Percentiles rank a stretch among this genome's conserved stretches.
Conservation (phyloP, 2,113 vertebrate genomes). For the Antennarius striatus region DNA sequence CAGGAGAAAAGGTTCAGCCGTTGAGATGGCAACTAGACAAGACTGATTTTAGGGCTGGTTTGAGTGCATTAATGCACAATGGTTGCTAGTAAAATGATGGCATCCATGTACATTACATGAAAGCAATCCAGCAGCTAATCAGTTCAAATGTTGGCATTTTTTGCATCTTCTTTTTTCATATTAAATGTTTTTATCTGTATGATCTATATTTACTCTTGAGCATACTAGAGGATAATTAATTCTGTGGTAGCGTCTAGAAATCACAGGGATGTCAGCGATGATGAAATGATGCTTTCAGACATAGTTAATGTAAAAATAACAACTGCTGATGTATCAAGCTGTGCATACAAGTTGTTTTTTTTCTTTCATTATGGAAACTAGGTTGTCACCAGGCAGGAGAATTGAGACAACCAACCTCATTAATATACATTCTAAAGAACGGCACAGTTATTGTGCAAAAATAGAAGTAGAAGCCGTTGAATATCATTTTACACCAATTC, state of each 20-base stretch:
- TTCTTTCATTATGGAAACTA: constrained; percentile 24
- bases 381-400: constrained; percentile 27
- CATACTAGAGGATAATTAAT: background rate
- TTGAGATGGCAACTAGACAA: background rate
- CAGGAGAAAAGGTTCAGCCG: background rate
- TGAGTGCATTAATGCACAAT: background rate
- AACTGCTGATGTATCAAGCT: constrained; percentile 8
- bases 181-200: background rate
- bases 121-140: too few species aligned
- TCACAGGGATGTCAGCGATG: background rate
- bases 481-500: too few species aligned
- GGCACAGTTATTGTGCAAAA: too few species aligned
- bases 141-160: too few species aligned
- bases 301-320: constrained; percentile 12
- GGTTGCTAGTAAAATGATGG: too few species aligned
- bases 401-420: constrained; percentile 15
- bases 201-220: constrained; percentile 15
- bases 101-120: too few species aligned
- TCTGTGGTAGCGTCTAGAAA: background rate
- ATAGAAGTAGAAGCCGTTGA: too few species aligned
- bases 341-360: constrained; percentile 5
- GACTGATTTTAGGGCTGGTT: background rate
- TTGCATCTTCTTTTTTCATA: too few species aligned
- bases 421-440: constrained; percentile 6
- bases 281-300: background rate